Evolutionary conservation across 2,797 vertebrate genomes (phyloP).

Genomic region (Prunella strophiata): DNA sequence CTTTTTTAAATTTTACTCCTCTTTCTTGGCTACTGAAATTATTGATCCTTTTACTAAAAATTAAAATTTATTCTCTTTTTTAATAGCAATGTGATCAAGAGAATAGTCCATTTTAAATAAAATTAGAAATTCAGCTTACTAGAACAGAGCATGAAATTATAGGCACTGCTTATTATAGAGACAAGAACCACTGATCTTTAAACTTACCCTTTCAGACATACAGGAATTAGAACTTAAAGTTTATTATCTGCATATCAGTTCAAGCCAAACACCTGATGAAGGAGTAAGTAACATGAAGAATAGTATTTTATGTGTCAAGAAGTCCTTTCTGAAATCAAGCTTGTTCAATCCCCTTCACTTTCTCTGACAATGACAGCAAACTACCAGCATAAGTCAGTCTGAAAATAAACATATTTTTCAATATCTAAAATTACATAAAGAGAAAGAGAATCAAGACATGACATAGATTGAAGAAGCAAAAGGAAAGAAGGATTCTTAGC

Average conservation of each 20-base stretch:
- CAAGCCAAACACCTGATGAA: slow-evolving; percentile 34
- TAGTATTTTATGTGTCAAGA: slow-evolving; percentile 2
- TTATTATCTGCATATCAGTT: slow-evolving; percentile 41
- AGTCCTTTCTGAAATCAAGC: neutral
- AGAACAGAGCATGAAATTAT: slow-evolving; percentile 7
- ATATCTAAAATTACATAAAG: neutral
- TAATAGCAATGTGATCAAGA: neutral
- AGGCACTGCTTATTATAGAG: neutral
- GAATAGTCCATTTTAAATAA: neutral
- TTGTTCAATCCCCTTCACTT: slow-evolving; percentile 22
- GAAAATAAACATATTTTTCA: slow-evolving; percentile 1
- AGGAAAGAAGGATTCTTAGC: neutral
- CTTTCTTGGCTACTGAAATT: slow-evolving; percentile 5
- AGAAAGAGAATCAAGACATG: neutral
- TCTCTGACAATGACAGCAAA: slow-evolving; percentile 18
- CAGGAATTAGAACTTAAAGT: neutral
- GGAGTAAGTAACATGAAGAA: slow-evolving; percentile 33
- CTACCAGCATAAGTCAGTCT: neutral
- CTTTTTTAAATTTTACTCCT: neutral
- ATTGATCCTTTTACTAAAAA: slow-evolving; percentile 11
- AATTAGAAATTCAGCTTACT: slow-evolving; percentile 26
- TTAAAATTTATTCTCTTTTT: neutral
- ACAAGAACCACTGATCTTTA: slow-evolving; percentile 40
- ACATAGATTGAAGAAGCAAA: neutral
- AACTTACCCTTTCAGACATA: neutral